These are phyloP conservation scores for Platorchestia sp. DNA, from an alignment of 1,140 invertebrate species.

Conservation along the genomic window DNA sequence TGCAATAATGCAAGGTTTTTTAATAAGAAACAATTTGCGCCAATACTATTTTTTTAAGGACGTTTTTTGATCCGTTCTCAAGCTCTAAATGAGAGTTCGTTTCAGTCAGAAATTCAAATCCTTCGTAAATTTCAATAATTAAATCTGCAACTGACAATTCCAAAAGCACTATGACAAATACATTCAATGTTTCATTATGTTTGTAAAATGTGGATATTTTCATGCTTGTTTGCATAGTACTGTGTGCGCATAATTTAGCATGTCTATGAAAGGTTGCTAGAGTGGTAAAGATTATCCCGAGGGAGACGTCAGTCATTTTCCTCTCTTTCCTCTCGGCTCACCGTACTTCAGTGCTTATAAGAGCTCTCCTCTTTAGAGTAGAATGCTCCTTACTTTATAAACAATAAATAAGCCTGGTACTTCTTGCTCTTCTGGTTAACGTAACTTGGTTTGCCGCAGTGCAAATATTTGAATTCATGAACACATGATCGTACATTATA, in stretches of 20 bases:
- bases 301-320: background rate
- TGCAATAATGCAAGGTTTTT: background rate
- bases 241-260: background rate
- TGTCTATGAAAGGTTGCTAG: background rate
- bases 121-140: background rate
- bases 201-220: background rate
- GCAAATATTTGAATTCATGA: background rate
- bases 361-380: background rate
- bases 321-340: background rate
- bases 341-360: background rate
- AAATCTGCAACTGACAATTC: background rate
- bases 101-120: background rate
- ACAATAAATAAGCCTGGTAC: background rate
- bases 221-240: background rate
- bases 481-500: background rate
- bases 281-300: background rate
- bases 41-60: background rate
- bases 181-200: background rate
- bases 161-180: background rate
- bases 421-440: background rate
- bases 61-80: background rate
- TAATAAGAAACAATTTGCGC: background rate
- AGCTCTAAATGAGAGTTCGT: background rate
- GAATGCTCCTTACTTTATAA: background rate
- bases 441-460: background rate